These are phyloP conservation scores for Gasterosteus aculeatus DNA, from an alignment of 2,113 vertebrate species.

Conservation along the genomic window DNA sequence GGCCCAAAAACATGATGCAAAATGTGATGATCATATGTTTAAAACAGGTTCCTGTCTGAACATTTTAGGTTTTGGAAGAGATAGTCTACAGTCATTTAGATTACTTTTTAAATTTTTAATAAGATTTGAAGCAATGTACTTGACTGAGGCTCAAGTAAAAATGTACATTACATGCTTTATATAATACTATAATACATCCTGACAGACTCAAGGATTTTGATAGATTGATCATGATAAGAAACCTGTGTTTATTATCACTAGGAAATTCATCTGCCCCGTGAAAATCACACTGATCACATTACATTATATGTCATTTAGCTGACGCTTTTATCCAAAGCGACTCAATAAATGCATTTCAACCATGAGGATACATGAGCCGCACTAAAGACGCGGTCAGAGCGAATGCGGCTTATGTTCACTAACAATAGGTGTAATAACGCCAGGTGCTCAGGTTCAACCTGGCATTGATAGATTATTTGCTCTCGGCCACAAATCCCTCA, in stretches of 20 bases:
- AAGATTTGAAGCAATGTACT: background rate
- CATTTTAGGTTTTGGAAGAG: background rate
- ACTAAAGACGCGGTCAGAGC: conserved; percentile 46
- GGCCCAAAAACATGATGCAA: background rate
- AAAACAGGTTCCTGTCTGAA: background rate
- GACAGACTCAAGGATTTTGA: background rate
- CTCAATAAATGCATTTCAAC: too few species aligned
- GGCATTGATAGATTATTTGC: conserved; percentile 63
- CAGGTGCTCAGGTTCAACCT: conserved; percentile 56
- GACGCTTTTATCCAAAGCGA: too few species aligned
- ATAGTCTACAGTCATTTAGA: background rate
- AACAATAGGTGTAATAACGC: conserved; percentile 47
- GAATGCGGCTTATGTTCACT: conserved; percentile 31
- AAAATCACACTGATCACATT: background rate
- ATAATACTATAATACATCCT: conserved; percentile 15
- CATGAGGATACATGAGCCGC: conserved; percentile 17
- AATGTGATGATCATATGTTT: background rate
- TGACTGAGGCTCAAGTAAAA: background rate
- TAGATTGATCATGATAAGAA: conserved; percentile 15
- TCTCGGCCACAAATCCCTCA: conserved; percentile 61
- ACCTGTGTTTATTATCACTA: background rate
- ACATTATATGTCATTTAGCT: too few species aligned
- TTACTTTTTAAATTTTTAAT: background rate
- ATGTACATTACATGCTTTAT: background rate
- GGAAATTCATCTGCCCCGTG: conserved; percentile 22